Evolutionary conservation across 2,888 invertebrate genomes (phyloP), one percentile per base, ranked within the genome.

Genomic region (Luperina nickerlii): DNA sequence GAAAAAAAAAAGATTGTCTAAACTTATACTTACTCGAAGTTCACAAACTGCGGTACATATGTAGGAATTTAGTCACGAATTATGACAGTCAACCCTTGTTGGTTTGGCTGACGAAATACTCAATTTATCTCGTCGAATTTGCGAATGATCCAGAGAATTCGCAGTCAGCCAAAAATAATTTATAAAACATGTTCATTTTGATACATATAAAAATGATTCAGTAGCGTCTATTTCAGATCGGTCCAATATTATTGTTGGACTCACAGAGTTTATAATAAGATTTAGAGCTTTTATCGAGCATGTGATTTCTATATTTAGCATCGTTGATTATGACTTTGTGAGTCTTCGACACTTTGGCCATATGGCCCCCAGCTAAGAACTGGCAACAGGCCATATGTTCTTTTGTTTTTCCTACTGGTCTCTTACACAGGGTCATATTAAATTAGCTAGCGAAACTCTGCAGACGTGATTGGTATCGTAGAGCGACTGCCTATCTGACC

Each of bases 141-240:
- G 20, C 65, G 71, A 74, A 88, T 70, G 48, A 76, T 86, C 70
- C 54, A 74, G 63, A 74, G 60, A 65, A 68, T 69, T 75, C 48
- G 68, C 65, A n/a, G 18, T 51, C 42, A 13, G 66, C 78, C 62
- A 66, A 76, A 87, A 88, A 88, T 88, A 88, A 83, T 74, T 70
- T 69, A 84, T 76, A 27, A 57, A 70, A 77, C 73, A 67, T 51
- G 18, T 45, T 15, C 68, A 66, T 24, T n/a, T n/a, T 0, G 0
- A 45, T 45, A 45, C 11, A 62, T 76, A 80, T 79, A 74, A 84
- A 82, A 82, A 69, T 81, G 79, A 76, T 85, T 82, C 87, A 81
- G 60, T n/a, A 1, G n/a, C 57, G 57, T 80, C 74, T 75, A 76
- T 81, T 83, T 87, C 74, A 73, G 63, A 60, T 42, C 66, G 20